Percentiles rank a stretch among this genome's conserved stretches.
These are phyloP conservation scores for Gymnothorax reevesii DNA, from an alignment of 2,797 vertebrate genomes.

Conservation along the genomic window DNA sequence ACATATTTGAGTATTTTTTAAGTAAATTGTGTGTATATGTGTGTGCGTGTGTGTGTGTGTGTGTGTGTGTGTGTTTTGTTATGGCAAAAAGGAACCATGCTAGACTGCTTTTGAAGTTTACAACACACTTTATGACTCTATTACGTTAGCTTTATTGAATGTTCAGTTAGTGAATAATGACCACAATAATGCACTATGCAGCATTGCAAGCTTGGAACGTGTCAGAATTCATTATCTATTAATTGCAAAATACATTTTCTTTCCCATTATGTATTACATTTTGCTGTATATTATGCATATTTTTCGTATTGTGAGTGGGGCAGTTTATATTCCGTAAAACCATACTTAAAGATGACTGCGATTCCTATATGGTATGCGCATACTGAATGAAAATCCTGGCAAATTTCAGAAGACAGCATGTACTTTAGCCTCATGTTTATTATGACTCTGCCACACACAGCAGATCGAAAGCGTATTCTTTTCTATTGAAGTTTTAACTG, in stretches of 20 bases:
- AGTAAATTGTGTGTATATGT: neutral
- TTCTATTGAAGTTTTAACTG: too few relatives aligned
- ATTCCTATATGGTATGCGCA: too few relatives aligned
- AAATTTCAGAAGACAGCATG: too few relatives aligned
- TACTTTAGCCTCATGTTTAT: too few relatives aligned
- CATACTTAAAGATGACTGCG: too few relatives aligned
- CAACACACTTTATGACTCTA: neutral
- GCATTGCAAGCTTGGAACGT: neutral
- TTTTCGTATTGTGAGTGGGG: too few relatives aligned
- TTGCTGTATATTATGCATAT: too few relatives aligned
- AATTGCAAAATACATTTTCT: neutral
- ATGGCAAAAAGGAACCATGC: neutral
- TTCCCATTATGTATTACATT: neutral
- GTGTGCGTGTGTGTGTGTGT: neutral
- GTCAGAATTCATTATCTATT: neutral
- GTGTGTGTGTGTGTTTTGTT: neutral
- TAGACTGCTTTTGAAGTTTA: neutral
- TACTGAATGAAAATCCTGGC: too few relatives aligned
- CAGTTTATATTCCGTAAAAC: too few relatives aligned
- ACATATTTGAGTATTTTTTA: neutral
- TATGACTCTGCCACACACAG: too few relatives aligned
- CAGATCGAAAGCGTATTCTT: too few relatives aligned
- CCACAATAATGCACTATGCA: neutral
- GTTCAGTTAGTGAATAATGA: neutral
- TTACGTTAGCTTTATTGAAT: neutral